These are phyloP conservation scores for Phorcus lineatus DNA, from an alignment of 2,888 invertebrate genomes.

Conservation along the genomic window DNA sequence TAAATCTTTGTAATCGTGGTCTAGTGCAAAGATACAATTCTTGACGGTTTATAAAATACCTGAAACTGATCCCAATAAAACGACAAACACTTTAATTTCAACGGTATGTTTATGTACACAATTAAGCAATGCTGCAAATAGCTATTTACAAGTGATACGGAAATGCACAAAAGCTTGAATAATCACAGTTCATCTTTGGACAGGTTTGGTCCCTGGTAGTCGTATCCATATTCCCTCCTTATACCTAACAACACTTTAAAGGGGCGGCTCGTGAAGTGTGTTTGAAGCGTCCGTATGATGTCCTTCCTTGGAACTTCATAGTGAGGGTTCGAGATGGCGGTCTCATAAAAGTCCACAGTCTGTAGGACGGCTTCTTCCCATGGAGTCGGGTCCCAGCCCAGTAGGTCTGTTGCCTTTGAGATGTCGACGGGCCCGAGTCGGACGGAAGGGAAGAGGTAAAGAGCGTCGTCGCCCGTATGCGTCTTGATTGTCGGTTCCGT, in stretches of 20 bases:
- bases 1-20: too few species aligned
- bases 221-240: constrained; percentile 49
- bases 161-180: too few species aligned
- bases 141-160: too few species aligned
- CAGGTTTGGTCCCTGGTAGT: constrained; percentile 22
- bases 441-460: constrained; percentile 76
- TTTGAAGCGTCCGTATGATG: constrained; percentile 63
- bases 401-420: constrained; percentile 66
- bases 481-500: constrained; percentile 41
- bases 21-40: too few species aligned
- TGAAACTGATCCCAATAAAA: too few species aligned
- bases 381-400: constrained; percentile 74
- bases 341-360: constrained; percentile 74
- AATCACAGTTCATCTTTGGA: constrained; percentile 41
- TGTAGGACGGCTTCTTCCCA: constrained; percentile 68
- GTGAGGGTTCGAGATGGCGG: constrained; percentile 60
- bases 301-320: constrained; percentile 60
- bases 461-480: constrained; percentile 51
- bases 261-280: constrained; percentile 55
- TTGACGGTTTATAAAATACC: too few species aligned
- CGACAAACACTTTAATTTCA: too few species aligned
- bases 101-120: too few species aligned
- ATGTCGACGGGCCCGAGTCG: constrained; percentile 73
- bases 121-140: too few species aligned
- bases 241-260: constrained; percentile 51